Conservation (phyloP, 2,888 invertebrate species). For the Penaeus monodon region DNA sequence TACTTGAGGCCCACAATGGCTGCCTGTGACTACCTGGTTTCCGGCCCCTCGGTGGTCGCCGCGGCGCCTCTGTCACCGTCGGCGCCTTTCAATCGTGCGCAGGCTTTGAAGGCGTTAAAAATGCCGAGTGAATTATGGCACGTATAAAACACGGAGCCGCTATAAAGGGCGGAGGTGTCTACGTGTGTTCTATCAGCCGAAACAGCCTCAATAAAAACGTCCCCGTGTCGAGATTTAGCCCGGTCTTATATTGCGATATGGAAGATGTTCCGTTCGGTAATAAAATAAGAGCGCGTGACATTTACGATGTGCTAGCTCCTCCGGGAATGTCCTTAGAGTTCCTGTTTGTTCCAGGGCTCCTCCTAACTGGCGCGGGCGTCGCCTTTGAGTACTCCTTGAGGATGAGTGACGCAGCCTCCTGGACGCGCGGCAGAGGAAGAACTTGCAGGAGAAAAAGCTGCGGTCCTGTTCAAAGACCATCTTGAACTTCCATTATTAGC, state of each 20-base stretch:
- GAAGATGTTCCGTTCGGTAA: conserved; percentile 8
- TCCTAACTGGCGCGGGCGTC: too few species aligned
- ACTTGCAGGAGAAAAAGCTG: too few species aligned
- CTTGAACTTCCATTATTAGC: too few species aligned
- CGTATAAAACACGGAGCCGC: neutral
- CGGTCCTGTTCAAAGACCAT: too few species aligned
- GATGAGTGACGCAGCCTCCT: too few species aligned
- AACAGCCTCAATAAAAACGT: neutral
- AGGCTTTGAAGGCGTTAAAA: conserved; percentile 22
- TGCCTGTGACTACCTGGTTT: neutral
- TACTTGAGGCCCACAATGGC: too few species aligned
- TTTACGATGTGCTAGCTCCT: conserved; percentile 18
- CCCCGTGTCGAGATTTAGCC: neutral
- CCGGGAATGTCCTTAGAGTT: neutral
- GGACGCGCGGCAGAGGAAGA: too few species aligned
- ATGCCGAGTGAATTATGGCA: conserved; percentile 20
- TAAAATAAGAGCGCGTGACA: neutral
- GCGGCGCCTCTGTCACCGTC: neutral
- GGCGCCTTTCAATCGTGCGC: conserved; percentile 6
- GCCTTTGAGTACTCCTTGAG: too few species aligned
- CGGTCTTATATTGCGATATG: conserved; percentile 17
- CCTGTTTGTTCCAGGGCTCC: too few species aligned
- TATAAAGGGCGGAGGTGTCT: neutral
- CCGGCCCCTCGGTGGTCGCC: neutral
- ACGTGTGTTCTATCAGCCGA: neutral